Evolutionary conservation across 1,140 invertebrate species (phyloP).

Genomic region (Helicoverpa armigera): DNA sequence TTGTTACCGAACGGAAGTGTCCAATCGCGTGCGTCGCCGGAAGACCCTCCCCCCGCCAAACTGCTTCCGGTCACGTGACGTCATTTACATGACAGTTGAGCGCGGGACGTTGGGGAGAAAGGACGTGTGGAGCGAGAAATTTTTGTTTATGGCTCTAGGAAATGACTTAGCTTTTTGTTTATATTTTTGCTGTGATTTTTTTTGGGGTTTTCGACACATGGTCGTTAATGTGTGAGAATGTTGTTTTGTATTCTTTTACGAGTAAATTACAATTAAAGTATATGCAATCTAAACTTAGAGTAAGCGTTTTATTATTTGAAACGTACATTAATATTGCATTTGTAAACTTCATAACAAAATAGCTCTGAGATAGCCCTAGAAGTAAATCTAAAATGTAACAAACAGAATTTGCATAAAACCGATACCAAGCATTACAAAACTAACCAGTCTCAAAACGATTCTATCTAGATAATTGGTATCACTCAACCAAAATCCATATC

Average conservation of each 20-base stretch:
- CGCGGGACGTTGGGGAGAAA: constrained; percentile 62
- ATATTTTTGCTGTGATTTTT: constrained; percentile 46
- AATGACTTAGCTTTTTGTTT: constrained; percentile 70
- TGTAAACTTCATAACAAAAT: too few species aligned
- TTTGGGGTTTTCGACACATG: constrained; percentile 17
- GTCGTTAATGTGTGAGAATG: constrained; percentile 5
- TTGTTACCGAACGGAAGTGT: constrained; percentile 82
- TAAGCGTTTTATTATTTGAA: too few species aligned
- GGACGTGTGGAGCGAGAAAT: constrained; percentile 62
- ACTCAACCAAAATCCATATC: constrained; percentile 28
- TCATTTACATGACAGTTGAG: constrained; percentile 83
- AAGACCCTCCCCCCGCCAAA: constrained; percentile 76
- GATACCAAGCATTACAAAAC: background rate
- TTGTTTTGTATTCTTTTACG: constrained; percentile 12
- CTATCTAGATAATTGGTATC: constrained; percentile 31
- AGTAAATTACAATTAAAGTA: background rate
- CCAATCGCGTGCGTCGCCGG: constrained; percentile 83
- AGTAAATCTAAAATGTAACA: too few species aligned
- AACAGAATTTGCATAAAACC: background rate
- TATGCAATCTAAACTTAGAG: background rate
- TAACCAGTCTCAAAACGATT: background rate
- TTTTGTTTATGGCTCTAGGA: constrained; percentile 69
- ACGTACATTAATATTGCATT: too few species aligned
- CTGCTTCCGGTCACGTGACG: constrained; percentile 84
- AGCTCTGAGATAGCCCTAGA: too few species aligned